These are phyloP conservation scores for Megaceryle alcyon DNA, from an alignment of 2,797 vertebrate genomes.

Conservation along the genomic window DNA sequence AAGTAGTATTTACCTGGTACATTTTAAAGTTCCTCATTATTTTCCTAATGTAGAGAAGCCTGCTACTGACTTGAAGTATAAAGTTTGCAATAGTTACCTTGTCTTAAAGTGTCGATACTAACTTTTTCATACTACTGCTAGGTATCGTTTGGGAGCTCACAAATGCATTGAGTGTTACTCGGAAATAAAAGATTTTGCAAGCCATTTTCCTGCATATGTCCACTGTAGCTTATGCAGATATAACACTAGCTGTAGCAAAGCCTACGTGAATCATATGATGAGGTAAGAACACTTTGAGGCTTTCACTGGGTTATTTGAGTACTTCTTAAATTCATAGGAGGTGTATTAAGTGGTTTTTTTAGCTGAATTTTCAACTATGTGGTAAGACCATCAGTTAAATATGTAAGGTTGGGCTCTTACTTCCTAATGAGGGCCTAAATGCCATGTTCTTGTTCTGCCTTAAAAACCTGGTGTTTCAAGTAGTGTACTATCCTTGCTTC, in stretches of 20 bases:
- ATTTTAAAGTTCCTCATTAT: background rate
- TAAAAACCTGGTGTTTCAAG: background rate
- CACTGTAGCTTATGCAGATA: slow-evolving; percentile 94
- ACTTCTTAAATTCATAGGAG: background rate
- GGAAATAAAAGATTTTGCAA: slow-evolving; percentile 87
- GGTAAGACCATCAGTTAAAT: background rate
- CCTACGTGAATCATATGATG: slow-evolving; percentile 94
- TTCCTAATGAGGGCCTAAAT: background rate
- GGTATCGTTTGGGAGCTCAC: slow-evolving; percentile 76
- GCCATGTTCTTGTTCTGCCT: background rate
- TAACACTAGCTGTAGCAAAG: slow-evolving; percentile 92
- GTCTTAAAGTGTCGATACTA: background rate
- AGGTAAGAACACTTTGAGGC: slow-evolving; percentile 77
- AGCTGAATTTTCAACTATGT: background rate
- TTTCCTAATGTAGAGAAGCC: background rate
- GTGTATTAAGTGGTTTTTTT: background rate
- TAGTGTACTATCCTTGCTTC: background rate
- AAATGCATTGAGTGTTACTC: slow-evolving; percentile 93
- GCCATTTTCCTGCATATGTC: slow-evolving; percentile 89
- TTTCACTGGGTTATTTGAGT: background rate
- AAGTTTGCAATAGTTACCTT: background rate
- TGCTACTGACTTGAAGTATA: background rate
- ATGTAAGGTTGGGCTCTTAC: background rate
- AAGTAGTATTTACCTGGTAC: background rate
- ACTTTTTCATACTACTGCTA: slow-evolving; percentile 67